These are phyloP conservation scores for Pentamera pediparva DNA, from an alignment of 53 echinoderm and acorn worm genomes.

Conservation along the genomic window DNA sequence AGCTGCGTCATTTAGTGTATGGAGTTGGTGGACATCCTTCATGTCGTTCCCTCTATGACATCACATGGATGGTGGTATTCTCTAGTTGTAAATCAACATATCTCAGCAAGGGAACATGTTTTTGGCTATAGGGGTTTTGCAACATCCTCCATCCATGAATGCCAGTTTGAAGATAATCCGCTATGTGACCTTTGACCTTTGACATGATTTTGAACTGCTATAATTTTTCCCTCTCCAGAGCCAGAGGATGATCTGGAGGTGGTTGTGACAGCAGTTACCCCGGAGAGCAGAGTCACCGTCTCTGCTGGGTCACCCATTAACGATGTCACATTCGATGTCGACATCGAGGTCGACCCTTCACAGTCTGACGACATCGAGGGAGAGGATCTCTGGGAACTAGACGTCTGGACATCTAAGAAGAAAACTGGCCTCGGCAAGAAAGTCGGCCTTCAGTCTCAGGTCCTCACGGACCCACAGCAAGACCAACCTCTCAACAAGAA, in stretches of 20 bases:
- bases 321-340: constrained; percentile 28
- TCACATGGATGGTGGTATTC: too few relatives aligned
- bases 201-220: background rate
- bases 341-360: constrained; percentile 25
- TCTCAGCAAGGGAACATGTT: constrained; percentile 3
- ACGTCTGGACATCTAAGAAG: constrained; percentile 51
- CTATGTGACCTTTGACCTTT: background rate
- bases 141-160: background rate
- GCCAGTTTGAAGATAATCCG: too few relatives aligned
- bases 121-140: too few relatives aligned
- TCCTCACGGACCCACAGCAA: constrained; percentile 22
- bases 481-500: constrained; percentile 8
- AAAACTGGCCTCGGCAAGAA: constrained; percentile 59
- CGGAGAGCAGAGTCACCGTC: background rate
- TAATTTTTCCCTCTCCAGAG: background rate
- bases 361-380: constrained; percentile 47
- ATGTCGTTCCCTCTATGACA: too few relatives aligned
- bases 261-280: background rate
- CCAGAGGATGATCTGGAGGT: constrained; percentile 2
- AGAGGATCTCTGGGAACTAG: constrained; percentile 45
- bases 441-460: constrained; percentile 24
- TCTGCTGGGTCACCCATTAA: background rate
- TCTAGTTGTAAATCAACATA: too few relatives aligned
- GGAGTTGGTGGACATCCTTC: too few relatives aligned
- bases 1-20: too few relatives aligned